Evolutionary conservation across 2,113 vertebrate species (phyloP).

Genomic region (Naja naja): DNA sequence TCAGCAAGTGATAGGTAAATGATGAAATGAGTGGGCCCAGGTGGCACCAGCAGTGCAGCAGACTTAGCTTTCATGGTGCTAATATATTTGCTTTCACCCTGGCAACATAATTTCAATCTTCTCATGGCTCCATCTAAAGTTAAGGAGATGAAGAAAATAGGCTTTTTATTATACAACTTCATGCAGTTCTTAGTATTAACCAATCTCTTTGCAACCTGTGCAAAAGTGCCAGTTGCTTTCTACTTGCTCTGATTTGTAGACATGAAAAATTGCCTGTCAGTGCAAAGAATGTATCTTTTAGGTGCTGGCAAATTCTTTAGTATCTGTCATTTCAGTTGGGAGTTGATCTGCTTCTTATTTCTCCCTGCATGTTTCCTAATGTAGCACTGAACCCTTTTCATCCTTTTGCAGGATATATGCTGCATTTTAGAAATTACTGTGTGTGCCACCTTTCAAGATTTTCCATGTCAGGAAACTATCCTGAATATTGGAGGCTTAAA

Average conservation of each 20-base stretch:
- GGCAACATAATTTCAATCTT: constrained; percentile 7
- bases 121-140: constrained; percentile 2
- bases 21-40: neutral
- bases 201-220: neutral
- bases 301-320: neutral
- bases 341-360: neutral
- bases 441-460: neutral
- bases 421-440: neutral
- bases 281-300: neutral
- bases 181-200: neutral
- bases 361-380: neutral
- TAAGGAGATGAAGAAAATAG: constrained; percentile 16
- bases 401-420: neutral
- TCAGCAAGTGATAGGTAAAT: neutral
- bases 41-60: neutral
- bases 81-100: constrained; percentile 9
- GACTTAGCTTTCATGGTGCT: neutral
- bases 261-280: neutral
- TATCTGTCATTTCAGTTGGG: neutral
- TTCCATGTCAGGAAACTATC: neutral
- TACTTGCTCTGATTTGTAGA: neutral
- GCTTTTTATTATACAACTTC: constrained; percentile 6
- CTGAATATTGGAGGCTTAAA: neutral
- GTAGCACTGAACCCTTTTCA: neutral
- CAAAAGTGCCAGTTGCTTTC: neutral